Evolutionary conservation across 1,140 invertebrate genomes (phyloP).

Genomic region (Mesaphorura yosii): DNA sequence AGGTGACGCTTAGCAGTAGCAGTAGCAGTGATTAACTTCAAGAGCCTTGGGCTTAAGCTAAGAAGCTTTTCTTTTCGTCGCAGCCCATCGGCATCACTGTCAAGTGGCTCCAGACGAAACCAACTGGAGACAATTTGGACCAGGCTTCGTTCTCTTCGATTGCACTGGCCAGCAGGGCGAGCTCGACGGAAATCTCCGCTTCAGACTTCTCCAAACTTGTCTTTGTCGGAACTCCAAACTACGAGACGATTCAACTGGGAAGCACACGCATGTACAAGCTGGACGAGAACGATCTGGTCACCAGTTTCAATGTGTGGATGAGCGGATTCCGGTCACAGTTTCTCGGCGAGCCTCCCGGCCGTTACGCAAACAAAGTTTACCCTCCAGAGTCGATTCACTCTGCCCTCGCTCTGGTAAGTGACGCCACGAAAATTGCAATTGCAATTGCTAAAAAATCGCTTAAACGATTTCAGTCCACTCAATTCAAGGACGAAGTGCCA

Average conservation of each 20-base stretch:
- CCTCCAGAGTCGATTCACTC: too few species aligned
- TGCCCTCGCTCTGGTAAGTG: background rate
- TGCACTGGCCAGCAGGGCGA: too few species aligned
- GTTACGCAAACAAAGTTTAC: background rate
- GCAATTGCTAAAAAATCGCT: background rate
- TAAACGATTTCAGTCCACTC: background rate
- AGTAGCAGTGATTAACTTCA: background rate
- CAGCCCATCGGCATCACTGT: background rate
- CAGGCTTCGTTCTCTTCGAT: too few species aligned
- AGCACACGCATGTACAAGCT: constrained; percentile 15
- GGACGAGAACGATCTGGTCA: constrained; percentile 6
- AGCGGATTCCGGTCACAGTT: constrained; percentile 2
- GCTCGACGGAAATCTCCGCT: background rate
- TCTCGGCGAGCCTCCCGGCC: background rate
- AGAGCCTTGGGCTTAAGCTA: background rate
- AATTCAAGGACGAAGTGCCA: constrained; percentile 9
- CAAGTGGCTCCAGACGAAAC: background rate
- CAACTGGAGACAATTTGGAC: background rate
- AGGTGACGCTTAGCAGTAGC: background rate
- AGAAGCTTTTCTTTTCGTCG: background rate
- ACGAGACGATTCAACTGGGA: constrained; percentile 19
- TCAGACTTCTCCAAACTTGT: constrained; percentile 2
- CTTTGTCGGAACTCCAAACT: constrained; percentile 15
- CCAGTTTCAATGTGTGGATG: constrained; percentile 4
- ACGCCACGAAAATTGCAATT: background rate